These are phyloP conservation scores for Pipa parva DNA, from an alignment of 2,113 vertebrate genomes.

Conservation along the genomic window DNA sequence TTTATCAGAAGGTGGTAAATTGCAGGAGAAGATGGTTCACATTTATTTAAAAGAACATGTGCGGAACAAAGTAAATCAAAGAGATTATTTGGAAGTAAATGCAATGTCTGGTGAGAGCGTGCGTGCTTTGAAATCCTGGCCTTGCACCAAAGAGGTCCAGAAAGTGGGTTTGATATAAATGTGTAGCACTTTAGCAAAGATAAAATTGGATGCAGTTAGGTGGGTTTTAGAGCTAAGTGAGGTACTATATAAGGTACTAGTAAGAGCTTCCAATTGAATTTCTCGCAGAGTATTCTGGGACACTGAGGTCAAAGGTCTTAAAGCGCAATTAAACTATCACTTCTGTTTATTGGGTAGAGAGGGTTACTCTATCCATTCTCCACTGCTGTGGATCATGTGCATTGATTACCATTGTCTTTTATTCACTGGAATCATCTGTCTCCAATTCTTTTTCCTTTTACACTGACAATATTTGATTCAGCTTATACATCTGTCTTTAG, in stretches of 20 bases:
- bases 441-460: too few relatives aligned
- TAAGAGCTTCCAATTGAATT: neutral
- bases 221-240: too few relatives aligned
- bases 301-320: neutral
- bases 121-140: neutral
- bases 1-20: conserved; percentile 9
- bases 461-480: too few relatives aligned
- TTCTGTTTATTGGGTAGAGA: too few relatives aligned
- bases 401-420: too few relatives aligned
- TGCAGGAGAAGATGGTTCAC: neutral
- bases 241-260: neutral
- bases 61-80: too few relatives aligned
- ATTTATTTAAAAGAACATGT: neutral
- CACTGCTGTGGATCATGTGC: too few relatives aligned
- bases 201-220: too few relatives aligned
- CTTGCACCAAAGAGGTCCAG: neutral
- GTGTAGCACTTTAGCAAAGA: neutral
- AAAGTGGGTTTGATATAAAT: neutral
- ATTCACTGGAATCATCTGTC: too few relatives aligned
- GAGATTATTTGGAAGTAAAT: neutral
- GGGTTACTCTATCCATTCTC: too few relatives aligned
- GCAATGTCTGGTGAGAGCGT: neutral
- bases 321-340: neutral
- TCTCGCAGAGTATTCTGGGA: neutral
- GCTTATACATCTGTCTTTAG: too few relatives aligned